A percentile compares a stretch with the other conserved stretches of the same genome.
Conservation (phyloP, 2,888 invertebrate genomes). For the Drosophila prolongata region DNA sequence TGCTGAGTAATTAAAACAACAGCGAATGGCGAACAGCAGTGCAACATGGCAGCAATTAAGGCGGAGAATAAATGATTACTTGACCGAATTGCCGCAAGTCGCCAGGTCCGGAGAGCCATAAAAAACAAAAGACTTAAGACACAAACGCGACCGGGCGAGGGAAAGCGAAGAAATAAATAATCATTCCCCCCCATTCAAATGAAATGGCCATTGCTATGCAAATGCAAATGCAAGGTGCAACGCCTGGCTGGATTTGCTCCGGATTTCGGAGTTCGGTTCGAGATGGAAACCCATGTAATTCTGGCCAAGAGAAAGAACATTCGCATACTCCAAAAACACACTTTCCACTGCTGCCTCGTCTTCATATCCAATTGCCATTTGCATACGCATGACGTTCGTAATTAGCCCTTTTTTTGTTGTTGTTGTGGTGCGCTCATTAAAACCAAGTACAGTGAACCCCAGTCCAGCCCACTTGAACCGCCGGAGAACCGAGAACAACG, state of each 20-base stretch:
- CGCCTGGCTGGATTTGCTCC: conserved; percentile 59
- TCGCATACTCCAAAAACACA: conserved; percentile 79
- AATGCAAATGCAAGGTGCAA: conserved; percentile 63
- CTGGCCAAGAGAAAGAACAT: conserved; percentile 28
- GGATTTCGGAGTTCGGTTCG: conserved; percentile 7
- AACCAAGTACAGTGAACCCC: conserved; percentile 8
- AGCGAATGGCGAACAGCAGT: conserved; percentile 21
- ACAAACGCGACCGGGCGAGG: conserved; percentile 57
- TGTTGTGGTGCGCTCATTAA: conserved; percentile 33
- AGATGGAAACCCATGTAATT: neutral
- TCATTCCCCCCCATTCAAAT: conserved; percentile 51
- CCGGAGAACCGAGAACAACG: neutral
- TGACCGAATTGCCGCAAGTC: conserved; percentile 63
- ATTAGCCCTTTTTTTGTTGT: conserved; percentile 41
- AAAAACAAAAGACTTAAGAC: conserved; percentile 70
- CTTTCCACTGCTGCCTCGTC: conserved; percentile 39
- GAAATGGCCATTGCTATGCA: conserved; percentile 57
- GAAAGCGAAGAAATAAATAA: conserved; percentile 39
- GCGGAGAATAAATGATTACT: conserved; percentile 66
- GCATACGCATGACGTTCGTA: conserved; percentile 47
- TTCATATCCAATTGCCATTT: conserved; percentile 25
- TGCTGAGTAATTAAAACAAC: conserved; percentile 72
- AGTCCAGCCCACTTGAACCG: conserved; percentile 4
- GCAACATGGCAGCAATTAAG: conserved; percentile 60
- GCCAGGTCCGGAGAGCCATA: conserved; percentile 7